These are phyloP conservation scores for Phytoseiulus persimilis DNA, from an alignment of 2,888 invertebrate genomes.

Conservation along the genomic window DNA sequence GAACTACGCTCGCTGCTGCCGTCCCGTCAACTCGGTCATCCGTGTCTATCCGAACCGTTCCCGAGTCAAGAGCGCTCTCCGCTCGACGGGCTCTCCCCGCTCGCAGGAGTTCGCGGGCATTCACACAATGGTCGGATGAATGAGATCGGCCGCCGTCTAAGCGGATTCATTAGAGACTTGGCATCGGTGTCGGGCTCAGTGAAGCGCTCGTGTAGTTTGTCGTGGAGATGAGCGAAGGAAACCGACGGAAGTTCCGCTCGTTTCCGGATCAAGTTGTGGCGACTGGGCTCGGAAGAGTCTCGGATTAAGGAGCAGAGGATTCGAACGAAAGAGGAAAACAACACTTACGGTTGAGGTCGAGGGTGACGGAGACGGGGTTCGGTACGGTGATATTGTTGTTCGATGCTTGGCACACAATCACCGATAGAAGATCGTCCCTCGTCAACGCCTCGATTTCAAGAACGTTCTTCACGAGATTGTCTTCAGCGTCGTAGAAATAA, in stretches of 20 bases:
- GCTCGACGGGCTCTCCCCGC: not conserved
- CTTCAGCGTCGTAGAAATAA: constrained; percentile 43
- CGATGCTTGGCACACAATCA: constrained; percentile 75
- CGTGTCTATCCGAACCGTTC: not conserved
- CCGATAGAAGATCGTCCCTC: constrained; percentile 71
- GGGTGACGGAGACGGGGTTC: constrained; percentile 66
- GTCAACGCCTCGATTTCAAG: constrained; percentile 66
- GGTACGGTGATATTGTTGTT: constrained; percentile 73
- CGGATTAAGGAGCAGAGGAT: too few relatives aligned
- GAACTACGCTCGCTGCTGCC: not conserved
- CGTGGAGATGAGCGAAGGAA: too few relatives aligned
- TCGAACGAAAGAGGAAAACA: too few relatives aligned
- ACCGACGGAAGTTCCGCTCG: too few relatives aligned
- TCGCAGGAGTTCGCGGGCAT: not conserved
- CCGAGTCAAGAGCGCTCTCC: not conserved
- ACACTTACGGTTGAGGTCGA: constrained; percentile 84
- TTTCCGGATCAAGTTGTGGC: too few relatives aligned
- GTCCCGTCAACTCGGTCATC: not conserved
- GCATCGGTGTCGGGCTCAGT: not conserved
- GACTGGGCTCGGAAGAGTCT: too few relatives aligned
- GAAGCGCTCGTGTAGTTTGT: not conserved
- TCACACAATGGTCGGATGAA: not conserved
- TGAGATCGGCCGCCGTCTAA: not conserved
- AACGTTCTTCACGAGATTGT: constrained; percentile 55
- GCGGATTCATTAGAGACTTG: not conserved